These are phyloP conservation scores for Nannoperca australis DNA, from an alignment of 2,797 vertebrate species.

Conservation along the genomic window DNA sequence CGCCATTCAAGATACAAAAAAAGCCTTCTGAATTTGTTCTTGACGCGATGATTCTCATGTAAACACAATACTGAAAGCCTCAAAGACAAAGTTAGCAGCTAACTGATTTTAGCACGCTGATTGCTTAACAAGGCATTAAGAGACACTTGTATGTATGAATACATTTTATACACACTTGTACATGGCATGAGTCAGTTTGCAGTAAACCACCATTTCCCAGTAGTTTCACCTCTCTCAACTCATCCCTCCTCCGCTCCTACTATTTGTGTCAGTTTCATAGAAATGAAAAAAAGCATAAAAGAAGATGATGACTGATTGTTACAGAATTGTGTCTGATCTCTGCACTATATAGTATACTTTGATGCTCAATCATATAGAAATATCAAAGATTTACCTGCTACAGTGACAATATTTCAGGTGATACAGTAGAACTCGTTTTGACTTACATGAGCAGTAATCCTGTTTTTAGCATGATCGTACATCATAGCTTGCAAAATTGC, in stretches of 20 bases:
- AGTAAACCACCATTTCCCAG: neutral
- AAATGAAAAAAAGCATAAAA: neutral
- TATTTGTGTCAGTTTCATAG: neutral
- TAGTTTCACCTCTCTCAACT: constrained; percentile 5
- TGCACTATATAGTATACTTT: neutral
- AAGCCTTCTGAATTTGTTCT: neutral
- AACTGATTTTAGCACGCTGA: neutral
- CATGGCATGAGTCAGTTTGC: constrained; percentile 15
- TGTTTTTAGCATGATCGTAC: neutral
- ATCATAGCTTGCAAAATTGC: neutral
- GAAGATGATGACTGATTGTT: neutral
- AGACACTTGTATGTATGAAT: neutral
- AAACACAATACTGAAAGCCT: neutral
- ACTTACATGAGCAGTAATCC: neutral
- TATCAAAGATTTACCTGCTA: neutral
- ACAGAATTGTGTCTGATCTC: neutral
- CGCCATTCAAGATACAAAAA: neutral
- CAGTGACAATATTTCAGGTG: neutral
- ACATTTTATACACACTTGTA: neutral
- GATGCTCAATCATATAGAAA: neutral
- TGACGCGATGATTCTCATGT: neutral
- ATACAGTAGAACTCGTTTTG: too few species aligned
- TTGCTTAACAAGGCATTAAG: neutral
- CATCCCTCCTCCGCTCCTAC: neutral
- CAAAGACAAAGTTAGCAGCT: neutral